These are phyloP conservation scores for Diorhabda sublineata DNA, from an alignment of 1,140 invertebrate genomes.

Conservation along the genomic window DNA sequence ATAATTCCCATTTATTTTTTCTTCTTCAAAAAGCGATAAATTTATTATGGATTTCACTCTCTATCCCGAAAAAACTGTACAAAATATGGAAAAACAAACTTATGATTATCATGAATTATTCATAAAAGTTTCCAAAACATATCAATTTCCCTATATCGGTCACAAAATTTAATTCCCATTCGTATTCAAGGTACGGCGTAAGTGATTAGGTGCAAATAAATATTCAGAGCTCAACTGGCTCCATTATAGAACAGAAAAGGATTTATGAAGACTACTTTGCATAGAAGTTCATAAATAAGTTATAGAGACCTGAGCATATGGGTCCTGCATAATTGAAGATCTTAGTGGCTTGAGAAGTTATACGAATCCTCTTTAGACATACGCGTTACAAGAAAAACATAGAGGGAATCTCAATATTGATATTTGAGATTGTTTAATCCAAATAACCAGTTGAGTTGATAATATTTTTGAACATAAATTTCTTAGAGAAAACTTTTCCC, in stretches of 20 bases:
- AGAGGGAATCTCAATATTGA: no score
- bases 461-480: no score
- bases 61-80: no score
- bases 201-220: constrained; percentile 17
- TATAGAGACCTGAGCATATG: constrained; percentile 26
- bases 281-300: constrained; percentile 27
- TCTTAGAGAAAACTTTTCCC: no score
- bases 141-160: constrained; percentile 11
- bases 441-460: no score
- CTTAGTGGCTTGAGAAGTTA: constrained; percentile 18
- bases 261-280: constrained; percentile 28
- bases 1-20: no score
- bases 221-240: constrained; percentile 14
- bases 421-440: no score
- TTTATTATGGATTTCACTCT: no score
- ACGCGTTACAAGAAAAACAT: no score
- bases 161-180: constrained; percentile 13
- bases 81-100: not conserved
- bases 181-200: constrained; percentile 4
- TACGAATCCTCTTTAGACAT: not conserved
- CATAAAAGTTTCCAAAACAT: not conserved
- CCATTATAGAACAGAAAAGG: constrained; percentile 28
- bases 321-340: constrained; percentile 27
- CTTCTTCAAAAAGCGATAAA: no score
- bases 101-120: no score